Base-by-base conservation (phyloP, 2,888 invertebrate species). In the Hermodice carunculata region DNA sequence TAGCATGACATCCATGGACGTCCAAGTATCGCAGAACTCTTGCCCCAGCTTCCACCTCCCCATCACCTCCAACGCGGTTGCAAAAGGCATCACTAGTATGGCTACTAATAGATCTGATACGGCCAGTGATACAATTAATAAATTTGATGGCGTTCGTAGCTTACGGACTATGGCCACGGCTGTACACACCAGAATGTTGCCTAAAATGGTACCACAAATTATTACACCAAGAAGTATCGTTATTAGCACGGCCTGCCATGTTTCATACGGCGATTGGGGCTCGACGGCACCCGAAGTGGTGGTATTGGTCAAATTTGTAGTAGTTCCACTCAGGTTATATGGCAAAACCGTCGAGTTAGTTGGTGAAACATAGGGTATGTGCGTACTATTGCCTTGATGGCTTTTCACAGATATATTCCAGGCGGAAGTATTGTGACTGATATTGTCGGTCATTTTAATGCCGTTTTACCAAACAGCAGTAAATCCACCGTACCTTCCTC, bases 51-150 rank as follows among this genome's bases (percentile, higher is more conserved):
- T 62, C 86, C 85, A 86, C 14, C 75, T 71, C 14, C 82, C 48
- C 76, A 67, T 64, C 3, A 87, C 73, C 61, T 87, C 85, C 60
- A 82, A 78, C 48, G 86, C 79, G 24, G 86, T 76, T 1, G 87
- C 87, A 17, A 88, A 79, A 5, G 89, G 89, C 88, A 89, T 88
- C 24, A 88, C 89, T 19, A 88, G 76, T 2, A 88, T 71, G 1
- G 88, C 88, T 17, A 89, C 89, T 31, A 88, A 82, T 56, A 88
- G 80, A 74, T 89, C 89, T 0, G 88, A 87, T n/a, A 88, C 85
- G 0, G 89, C 89, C 64, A 89, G 77, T 8, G 73, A 74, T 49
- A 75, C 75, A 49, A 75, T 75, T 28, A 75, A 64, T 19, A 87
- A 70, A 57, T 34, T 88, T 87, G 61, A 86, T 8, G 87, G 87